Evolutionary conservation across 2,888 invertebrate species (phyloP).

Genomic region (Dione vanillae): DNA sequence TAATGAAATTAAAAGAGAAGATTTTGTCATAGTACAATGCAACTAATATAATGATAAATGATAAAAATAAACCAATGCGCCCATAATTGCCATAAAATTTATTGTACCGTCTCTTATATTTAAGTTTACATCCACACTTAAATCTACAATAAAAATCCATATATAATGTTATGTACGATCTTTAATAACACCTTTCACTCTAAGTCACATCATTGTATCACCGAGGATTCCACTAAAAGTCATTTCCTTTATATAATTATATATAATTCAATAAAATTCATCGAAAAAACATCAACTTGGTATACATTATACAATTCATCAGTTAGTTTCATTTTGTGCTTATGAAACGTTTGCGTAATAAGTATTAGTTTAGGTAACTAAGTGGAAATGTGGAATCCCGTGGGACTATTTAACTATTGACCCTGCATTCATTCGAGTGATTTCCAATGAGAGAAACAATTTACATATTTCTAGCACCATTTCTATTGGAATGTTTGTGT

Average conservation of each 20-base stretch:
- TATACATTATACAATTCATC: constrained; percentile 23
- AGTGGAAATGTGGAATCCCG: constrained; percentile 64
- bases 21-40: background rate
- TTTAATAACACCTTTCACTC: constrained; percentile 47
- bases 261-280: constrained; percentile 38
- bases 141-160: constrained; percentile 41
- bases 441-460: constrained; percentile 59
- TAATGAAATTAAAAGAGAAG: constrained; percentile 26
- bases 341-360: constrained; percentile 40
- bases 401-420: constrained; percentile 57
- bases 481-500: constrained; percentile 59
- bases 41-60: constrained; percentile 9
- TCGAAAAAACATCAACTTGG: constrained; percentile 38
- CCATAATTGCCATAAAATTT: constrained; percentile 21
- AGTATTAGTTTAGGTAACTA: constrained; percentile 49
- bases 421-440: constrained; percentile 71
- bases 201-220: constrained; percentile 64
- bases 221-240: constrained; percentile 58
- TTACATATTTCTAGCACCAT: constrained; percentile 47
- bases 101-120: constrained; percentile 43
- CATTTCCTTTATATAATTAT: constrained; percentile 35
- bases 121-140: constrained; percentile 45
- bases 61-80: constrained; percentile 32
- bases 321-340: constrained; percentile 32
- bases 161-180: constrained; percentile 23